Conservation (phyloP, 1,140 invertebrate species). For the Maconellicoccus hirsutus region DNA sequence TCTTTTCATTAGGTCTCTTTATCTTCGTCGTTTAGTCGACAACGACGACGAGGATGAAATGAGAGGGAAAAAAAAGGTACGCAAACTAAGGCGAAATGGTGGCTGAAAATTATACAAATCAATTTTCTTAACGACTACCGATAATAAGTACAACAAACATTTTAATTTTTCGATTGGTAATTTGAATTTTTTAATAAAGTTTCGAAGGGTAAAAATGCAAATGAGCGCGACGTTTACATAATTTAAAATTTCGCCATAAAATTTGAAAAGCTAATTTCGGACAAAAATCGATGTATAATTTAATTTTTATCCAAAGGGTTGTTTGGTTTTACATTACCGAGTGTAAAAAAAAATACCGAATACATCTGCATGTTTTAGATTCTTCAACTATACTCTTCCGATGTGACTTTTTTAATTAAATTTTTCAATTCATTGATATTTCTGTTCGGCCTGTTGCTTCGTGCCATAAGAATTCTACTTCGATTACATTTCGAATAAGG, state of each 20-base stretch:
- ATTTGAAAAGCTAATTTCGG: not conserved
- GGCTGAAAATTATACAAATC: not conserved
- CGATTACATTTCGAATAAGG: no score
- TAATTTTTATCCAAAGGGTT: constrained; percentile 5
- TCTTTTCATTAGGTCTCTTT: no score
- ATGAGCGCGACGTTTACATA: not conserved
- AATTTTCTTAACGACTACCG: constrained; percentile 3
- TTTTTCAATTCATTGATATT: constrained; percentile 4
- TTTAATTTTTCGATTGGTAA: constrained; percentile 5
- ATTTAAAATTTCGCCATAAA: constrained; percentile 6
- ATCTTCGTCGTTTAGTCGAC: no score
- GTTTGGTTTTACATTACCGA: not conserved
- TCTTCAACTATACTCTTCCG: not conserved
- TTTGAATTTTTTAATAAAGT: constrained; percentile 10
- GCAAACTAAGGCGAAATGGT: no score
- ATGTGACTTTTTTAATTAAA: not conserved
- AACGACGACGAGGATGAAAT: no score
- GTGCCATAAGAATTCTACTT: not conserved
- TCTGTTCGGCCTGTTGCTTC: not conserved
- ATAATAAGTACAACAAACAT: constrained; percentile 3
- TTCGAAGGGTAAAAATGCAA: not conserved
- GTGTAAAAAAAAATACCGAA: not conserved
- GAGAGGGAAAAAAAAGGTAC: no score
- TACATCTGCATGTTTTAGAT: not conserved
- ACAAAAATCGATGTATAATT: constrained; percentile 10